phyloP scores from a whole-genome alignment of 2,797 vertebrate genomes.

The Decapterus maruadsi region DNA sequence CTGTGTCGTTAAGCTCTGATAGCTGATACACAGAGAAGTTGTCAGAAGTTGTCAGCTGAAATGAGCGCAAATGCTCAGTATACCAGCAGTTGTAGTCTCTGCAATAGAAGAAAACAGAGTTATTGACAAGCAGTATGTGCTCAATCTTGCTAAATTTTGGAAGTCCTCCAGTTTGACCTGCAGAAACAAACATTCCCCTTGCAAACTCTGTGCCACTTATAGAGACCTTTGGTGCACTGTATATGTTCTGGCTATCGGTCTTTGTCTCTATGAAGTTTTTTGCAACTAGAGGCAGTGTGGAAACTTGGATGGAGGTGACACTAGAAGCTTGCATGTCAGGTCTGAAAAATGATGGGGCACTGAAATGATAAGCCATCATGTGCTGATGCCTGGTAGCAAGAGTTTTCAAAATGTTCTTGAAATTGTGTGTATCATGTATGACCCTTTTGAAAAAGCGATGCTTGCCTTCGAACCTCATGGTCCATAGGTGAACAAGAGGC shows the following conservation, averaged over 20 bases:
- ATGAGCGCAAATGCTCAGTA: constrained; percentile 41
- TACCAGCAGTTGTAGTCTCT: constrained; percentile 40
- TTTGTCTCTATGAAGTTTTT: constrained; percentile 43
- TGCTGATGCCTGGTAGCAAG: constrained; percentile 47
- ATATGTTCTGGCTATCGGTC: constrained; percentile 34
- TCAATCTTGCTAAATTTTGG: constrained; percentile 17
- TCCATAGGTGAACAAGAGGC: constrained; percentile 44
- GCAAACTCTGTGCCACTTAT: constrained; percentile 32
- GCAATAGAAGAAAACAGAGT: constrained; percentile 15
- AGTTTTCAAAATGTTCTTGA: constrained; percentile 41
- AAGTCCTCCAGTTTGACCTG: constrained; percentile 16
- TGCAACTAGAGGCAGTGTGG: constrained; percentile 12
- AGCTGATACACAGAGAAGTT: constrained; percentile 28
- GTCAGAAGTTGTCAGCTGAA: constrained; percentile 17
- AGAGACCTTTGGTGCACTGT: constrained; percentile 30
- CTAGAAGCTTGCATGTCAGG: constrained; percentile 14
- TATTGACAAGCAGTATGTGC: not conserved
- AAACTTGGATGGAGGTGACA: constrained; percentile 21
- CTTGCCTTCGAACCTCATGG: constrained; percentile 47
- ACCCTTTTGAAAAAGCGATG: constrained; percentile 42
- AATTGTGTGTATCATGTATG: constrained; percentile 31
- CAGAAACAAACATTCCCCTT: constrained; percentile 42
- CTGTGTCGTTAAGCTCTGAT: constrained; percentile 44
- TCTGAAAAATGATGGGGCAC: constrained; percentile 36
- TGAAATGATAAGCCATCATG: not conserved